Base-by-base conservation (phyloP, 2,888 invertebrate species). In the Megalurothrips usitatus region DNA sequence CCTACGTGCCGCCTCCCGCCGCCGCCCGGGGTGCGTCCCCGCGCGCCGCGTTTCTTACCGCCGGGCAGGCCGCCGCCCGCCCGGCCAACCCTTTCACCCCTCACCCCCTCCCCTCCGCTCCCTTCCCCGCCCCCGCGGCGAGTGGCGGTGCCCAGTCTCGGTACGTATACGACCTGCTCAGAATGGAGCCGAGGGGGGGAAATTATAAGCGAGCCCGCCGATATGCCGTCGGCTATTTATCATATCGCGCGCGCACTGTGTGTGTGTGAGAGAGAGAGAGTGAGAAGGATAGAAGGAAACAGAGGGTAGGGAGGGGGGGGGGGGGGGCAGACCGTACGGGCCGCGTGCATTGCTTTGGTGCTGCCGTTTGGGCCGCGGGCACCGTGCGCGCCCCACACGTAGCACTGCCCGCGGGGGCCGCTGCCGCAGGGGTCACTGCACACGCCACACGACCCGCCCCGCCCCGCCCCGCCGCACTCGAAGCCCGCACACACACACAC, bases 151-250 rank as follows among this genome's bases (percentile, higher is more conserved):
- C 34, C 34, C 34, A 43, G 34, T 43, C 34, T 43, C 34, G 34
- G 34, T 43, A 43, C 34, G 34, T 43, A 43, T 43, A 43, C 34
- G 34, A 43, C 34, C n/a, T 23, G 68, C n/a, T 68, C 34, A 43
- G 58, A 58, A 58, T 58, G 58, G 68, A 23, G 23, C 68, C n/a
- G 68, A 9, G 49, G 49, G 8, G 23, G 68, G 19, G 68, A 68
- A 68, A 75, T 75, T 75, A 26, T 75, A 75, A 75, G 68, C 68
- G 23, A 75, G 68, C 68, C 26, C n/a, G 68, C 68, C 68, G 68
- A 75, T 75, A 75, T 26, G 68, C 8, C 68, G 11, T 12, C 23
- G 68, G 68, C 68, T 75, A 26, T 75, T 75, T 75, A 75, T 75
- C 68, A 75, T 75, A 75, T 75, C 68, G 68, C 68, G 11, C 58